A percentile compares a stretch with the other conserved stretches of the same genome.
Conservation (phyloP, 2,113 vertebrate species). For the Tragelaphus strepsiceros region DNA sequence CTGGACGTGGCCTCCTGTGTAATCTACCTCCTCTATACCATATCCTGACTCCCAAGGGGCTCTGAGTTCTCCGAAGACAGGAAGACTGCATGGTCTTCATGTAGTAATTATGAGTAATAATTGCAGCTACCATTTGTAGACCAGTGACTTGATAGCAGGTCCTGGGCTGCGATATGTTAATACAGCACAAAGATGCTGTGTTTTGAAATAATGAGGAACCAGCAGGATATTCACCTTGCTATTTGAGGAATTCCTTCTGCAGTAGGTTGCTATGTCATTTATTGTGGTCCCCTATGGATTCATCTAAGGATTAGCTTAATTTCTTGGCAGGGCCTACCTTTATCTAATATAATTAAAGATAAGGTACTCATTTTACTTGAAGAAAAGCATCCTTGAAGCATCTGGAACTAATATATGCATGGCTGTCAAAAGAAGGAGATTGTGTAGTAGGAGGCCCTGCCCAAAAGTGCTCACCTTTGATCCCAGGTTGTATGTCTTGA, state of each 20-base stretch:
- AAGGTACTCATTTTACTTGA: not conserved
- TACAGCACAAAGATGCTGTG: accelerated
- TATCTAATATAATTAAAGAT: not conserved
- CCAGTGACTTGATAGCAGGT: not conserved
- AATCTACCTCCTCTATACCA: not conserved
- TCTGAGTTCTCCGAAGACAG: not conserved
- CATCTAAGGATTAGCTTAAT: not conserved
- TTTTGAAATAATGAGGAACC: not conserved
- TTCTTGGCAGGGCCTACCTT: not conserved
- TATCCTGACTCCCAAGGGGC: not conserved
- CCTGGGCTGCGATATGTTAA: accelerated
- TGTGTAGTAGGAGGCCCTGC: not conserved
- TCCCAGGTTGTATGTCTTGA: not conserved
- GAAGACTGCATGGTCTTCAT: accelerated
- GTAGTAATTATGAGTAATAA: not conserved
- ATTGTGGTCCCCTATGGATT: not conserved
- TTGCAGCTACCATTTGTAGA: not conserved
- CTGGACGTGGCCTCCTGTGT: too few species aligned
- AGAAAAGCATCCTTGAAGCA: not conserved
- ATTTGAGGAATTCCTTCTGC: not conserved
- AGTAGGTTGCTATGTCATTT: not conserved
- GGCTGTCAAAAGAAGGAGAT: not conserved
- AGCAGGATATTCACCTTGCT: not conserved
- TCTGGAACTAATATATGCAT: accelerated
- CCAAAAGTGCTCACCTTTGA: not conserved